Evolutionary conservation across 2,113 vertebrate species (phyloP).

Genomic region (Cairina moschata): DNA sequence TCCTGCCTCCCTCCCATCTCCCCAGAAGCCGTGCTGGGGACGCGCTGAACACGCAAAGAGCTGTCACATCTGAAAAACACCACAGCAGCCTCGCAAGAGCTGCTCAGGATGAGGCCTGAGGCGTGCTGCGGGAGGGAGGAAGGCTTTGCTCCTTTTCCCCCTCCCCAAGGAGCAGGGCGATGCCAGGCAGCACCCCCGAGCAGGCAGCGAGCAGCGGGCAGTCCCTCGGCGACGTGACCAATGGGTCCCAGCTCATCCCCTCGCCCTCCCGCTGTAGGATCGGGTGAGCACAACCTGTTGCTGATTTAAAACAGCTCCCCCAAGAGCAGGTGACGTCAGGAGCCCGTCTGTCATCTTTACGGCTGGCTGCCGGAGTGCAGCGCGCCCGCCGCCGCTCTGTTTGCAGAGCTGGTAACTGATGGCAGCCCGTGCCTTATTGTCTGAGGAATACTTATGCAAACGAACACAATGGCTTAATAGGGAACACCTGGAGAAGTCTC

Average conservation of each 20-base stretch:
- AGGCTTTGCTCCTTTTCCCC: neutral
- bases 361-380: neutral
- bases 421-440: slow-evolving; percentile 12
- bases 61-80: neutral
- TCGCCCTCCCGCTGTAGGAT: neutral
- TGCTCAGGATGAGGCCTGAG: neutral
- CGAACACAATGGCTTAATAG: slow-evolving; percentile 48
- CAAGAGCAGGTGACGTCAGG: neutral
- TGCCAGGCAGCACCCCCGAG: rapidly evolving
- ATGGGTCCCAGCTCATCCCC: neutral
- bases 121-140: neutral
- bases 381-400: neutral
- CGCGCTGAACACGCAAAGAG: neutral
- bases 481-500: slow-evolving; percentile 52
- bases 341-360: slow-evolving; percentile 39
- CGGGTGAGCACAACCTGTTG: rapidly evolving
- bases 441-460: slow-evolving; percentile 67
- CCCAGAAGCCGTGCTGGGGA: neutral
- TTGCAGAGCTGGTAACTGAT: slow-evolving; percentile 1
- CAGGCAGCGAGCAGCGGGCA: rapidly evolving
- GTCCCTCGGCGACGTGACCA: neutral
- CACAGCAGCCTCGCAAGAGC: neutral
- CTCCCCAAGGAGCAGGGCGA: neutral
- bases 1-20: slow-evolving; percentile 4
- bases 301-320: neutral